Evolutionary conservation across 2,888 invertebrate genomes (phyloP).

Genomic region (Boloria selene): DNA sequence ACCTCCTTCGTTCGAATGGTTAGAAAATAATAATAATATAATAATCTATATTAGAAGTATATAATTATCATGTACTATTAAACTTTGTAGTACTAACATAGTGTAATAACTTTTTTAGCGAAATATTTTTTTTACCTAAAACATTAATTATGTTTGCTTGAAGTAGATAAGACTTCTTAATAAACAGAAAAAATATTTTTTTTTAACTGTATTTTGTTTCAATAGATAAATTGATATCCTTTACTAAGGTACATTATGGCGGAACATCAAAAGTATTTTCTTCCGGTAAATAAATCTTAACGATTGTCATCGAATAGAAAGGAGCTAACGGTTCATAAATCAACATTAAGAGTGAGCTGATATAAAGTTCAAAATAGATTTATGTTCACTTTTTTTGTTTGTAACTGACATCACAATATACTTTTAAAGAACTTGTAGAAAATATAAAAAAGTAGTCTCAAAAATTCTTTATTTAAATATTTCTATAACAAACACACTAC

Average conservation of each 20-base stretch:
- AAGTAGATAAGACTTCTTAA: too few species aligned
- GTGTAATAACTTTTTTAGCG: too few species aligned
- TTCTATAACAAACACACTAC: too few species aligned
- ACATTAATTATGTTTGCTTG: too few species aligned
- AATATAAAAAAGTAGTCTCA: neutral
- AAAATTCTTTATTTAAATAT: too few species aligned
- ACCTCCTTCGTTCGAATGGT: too few species aligned
- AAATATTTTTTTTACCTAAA: too few species aligned
- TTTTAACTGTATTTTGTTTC: slow-evolving; percentile 17
- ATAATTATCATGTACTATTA: too few species aligned
- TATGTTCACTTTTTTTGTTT: slow-evolving; percentile 2
- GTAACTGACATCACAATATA: slow-evolving; percentile 9
- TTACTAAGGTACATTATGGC: slow-evolving; percentile 27
- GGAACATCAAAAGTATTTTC: slow-evolving; percentile 50
- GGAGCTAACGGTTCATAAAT: slow-evolving; percentile 38
- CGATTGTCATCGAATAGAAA: slow-evolving; percentile 37
- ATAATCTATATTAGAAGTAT: too few species aligned
- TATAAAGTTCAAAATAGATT: slow-evolving; percentile 20
- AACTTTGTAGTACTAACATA: too few species aligned
- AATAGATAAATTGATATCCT: slow-evolving; percentile 28
- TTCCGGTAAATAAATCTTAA: slow-evolving; percentile 54
- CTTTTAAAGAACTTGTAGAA: neutral
- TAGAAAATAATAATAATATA: too few species aligned
- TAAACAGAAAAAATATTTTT: too few species aligned
- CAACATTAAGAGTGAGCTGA: slow-evolving; percentile 33